Conservation (phyloP, 2,888 invertebrate species). For the Tenthredo scrophulariae region DNA sequence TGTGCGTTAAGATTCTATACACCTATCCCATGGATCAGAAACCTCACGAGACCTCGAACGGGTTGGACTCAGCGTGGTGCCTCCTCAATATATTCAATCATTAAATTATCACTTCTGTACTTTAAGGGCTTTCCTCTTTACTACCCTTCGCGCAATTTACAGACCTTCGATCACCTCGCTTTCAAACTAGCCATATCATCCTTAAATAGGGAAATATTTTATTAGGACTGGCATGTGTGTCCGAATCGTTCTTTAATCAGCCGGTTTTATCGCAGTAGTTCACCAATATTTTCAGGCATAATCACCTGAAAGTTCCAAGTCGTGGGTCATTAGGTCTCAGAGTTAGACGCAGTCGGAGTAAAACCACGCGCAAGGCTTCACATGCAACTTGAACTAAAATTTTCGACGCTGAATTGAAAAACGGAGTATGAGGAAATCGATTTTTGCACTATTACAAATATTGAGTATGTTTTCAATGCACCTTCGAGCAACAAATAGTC, state of each 20-base stretch:
- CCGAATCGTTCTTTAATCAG: background rate
- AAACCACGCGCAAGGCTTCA: no score
- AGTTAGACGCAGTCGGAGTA: no score
- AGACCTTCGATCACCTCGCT: slow-evolving; percentile 12
- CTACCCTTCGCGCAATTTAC: slow-evolving; percentile 27
- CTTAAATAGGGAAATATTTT: background rate
- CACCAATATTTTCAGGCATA: background rate
- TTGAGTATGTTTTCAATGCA: no score
- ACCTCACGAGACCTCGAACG: slow-evolving; percentile 66
- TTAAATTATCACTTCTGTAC: slow-evolving; percentile 78
- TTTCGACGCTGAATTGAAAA: no score
- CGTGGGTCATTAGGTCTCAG: background rate
- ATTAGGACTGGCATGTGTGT: background rate
- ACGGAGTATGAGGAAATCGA: no score
- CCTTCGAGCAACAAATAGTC: no score
- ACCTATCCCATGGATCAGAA: background rate
- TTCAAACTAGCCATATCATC: background rate
- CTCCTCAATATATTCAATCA: slow-evolving; percentile 77
- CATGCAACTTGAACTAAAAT: no score
- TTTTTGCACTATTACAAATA: no score
- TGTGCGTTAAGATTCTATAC: background rate
- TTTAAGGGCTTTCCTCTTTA: slow-evolving; percentile 54
- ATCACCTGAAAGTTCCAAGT: background rate
- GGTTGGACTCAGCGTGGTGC: slow-evolving; percentile 74
- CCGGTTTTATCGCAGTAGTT: background rate